These are phyloP conservation scores for Temnothorax ravouxi DNA, from an alignment of 2,888 invertebrate genomes.

Conservation along the genomic window DNA sequence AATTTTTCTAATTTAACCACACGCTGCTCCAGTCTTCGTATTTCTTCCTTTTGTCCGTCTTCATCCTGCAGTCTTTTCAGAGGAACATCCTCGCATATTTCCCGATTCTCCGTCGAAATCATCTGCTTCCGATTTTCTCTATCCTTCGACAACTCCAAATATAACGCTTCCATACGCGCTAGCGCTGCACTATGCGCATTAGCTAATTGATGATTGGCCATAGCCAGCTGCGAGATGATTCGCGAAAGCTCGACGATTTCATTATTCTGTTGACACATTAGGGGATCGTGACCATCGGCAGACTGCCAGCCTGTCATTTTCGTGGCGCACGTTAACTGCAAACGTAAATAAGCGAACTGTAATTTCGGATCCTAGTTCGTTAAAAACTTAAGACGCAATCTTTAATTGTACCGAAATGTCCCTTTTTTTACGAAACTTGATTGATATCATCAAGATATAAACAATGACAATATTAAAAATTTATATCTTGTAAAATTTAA, in stretches of 20 bases:
- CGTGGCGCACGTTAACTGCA: slow-evolving; percentile 81
- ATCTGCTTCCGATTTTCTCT: slow-evolving; percentile 42
- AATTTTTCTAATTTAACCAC: slow-evolving; percentile 71
- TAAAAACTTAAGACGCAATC: not conserved
- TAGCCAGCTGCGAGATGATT: slow-evolving; percentile 83
- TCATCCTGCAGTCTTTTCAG: slow-evolving; percentile 48
- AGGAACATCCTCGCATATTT: slow-evolving; percentile 23
- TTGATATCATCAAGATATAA: too few species aligned
- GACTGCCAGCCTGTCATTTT: slow-evolving; percentile 82
- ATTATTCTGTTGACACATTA: slow-evolving; percentile 57
- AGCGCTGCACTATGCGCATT: slow-evolving; percentile 80
- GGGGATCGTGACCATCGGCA: slow-evolving; percentile 66
- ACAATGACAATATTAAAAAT: not conserved
- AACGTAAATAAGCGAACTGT: slow-evolving; percentile 69
- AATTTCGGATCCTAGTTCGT: not conserved
- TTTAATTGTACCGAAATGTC: not conserved
- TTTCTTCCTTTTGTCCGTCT: slow-evolving; percentile 5
- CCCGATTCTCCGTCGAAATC: not conserved
- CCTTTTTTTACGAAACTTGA: not conserved
- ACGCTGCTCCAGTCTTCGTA: slow-evolving; percentile 63
- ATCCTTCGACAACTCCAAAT: slow-evolving; percentile 77
- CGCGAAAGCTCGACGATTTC: slow-evolving; percentile 80
- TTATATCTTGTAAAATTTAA: not conserved
- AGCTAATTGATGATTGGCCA: slow-evolving; percentile 84
- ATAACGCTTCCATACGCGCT: slow-evolving; percentile 80